Base-by-base conservation (phyloP, 1,140 invertebrate species). In the Tetramorium alpestre region DNA sequence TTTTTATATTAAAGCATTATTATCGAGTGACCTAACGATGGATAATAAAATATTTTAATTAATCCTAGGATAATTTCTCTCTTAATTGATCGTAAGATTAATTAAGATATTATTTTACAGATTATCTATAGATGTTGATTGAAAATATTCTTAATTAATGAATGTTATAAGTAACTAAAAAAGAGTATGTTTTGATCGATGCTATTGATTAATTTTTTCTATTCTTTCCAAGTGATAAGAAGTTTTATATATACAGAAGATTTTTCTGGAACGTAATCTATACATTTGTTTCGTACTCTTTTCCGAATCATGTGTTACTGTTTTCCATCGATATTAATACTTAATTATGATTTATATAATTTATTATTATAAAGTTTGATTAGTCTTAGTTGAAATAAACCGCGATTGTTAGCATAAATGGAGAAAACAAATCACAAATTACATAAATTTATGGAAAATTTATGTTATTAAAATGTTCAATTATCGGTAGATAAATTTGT, bases 381-480 rank as follows among this genome's bases (percentile, higher is more conserved):
- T n/a, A 38, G 13, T 33, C 7, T 70, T 33, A 25, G 1, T 49
- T 16, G 10, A 84, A 38, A 47, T 47, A 28, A 33, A 54, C 44
- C 10, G 0, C 18, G 13, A 49, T 60, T 47, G 25, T 2, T 5
- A 60, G 18, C 11, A 38, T 10, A 13, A 72, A 82, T 13, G 38
- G 8, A 51, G 22, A 75, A 73, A 73, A 25, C 41, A 16, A 10
- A 18, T 65, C n/a, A 28, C 7, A 4, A 22, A 38, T 22, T 22
- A 22, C 22, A 22, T 60, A 84, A 44, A 60, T 72, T n/a, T 64
- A 11, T 38, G n/a, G 28, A 82, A 82, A 62, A 73, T 51, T 8
- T 73, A n/a, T 33, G 33, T 33, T 51, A 10, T n/a, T 49, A 38
- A 75, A 75, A 44, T 62, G 58, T 73, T 60, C 13, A 49, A 28